Evolutionary conservation across 2,888 invertebrate species (phyloP).

Genomic region (Ichneumoninae sp.): DNA sequence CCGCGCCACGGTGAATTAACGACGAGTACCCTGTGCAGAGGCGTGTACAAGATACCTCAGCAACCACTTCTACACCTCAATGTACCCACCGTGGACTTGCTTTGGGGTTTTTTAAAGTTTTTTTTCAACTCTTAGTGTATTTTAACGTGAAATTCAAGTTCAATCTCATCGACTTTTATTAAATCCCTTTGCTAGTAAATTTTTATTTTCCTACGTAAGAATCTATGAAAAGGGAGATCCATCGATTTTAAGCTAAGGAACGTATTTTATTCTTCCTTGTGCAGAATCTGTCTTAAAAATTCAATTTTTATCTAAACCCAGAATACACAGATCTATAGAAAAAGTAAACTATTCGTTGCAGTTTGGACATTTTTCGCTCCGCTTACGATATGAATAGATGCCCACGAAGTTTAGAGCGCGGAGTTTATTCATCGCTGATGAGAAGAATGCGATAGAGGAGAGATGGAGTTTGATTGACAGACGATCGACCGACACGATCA

Average conservation of each 20-base stretch:
- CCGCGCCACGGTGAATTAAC: slow-evolving; percentile 79
- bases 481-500: slow-evolving; percentile 23
- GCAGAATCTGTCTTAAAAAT: background rate
- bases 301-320: background rate
- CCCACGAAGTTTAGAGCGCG: background rate
- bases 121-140: background rate
- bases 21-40: slow-evolving; percentile 67
- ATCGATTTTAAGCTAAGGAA: background rate
- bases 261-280: background rate
- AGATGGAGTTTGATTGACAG: slow-evolving; percentile 34
- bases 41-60: slow-evolving; percentile 22
- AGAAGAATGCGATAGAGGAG: slow-evolving; percentile 2
- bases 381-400: background rate
- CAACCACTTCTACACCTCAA: slow-evolving; percentile 14
- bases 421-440: background rate
- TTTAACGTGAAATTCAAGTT: background rate
- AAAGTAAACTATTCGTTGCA: background rate
- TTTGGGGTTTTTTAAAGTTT: background rate
- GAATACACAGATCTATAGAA: background rate
- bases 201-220: background rate
- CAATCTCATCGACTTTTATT: background rate
- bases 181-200: too few species aligned
- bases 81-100: background rate
- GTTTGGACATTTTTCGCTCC: background rate
- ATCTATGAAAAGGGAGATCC: too few species aligned